Conservation (phyloP, 1,140 invertebrate species). For the Pachypsylla venusta region DNA sequence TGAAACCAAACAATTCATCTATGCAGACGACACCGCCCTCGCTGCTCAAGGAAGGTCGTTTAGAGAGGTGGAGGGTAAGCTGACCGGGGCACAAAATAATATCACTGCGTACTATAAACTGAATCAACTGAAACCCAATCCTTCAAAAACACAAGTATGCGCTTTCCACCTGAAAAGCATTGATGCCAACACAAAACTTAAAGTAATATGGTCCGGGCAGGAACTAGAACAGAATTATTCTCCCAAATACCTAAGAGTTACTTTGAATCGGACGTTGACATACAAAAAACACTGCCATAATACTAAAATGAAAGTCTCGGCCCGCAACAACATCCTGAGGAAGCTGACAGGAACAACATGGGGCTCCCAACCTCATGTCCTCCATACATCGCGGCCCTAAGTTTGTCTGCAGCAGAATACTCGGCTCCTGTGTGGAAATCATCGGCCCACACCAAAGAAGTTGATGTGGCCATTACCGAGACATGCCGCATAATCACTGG, state of each 20-base stretch:
- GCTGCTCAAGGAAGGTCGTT: neutral
- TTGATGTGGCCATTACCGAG: too few species aligned
- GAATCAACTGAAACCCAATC: constrained; percentile 13
- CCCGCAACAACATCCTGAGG: neutral
- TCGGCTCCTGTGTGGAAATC: too few species aligned
- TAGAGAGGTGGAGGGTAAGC: neutral
- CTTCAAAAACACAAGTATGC: constrained; percentile 15
- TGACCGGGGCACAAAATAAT: neutral
- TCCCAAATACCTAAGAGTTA: constrained; percentile 9
- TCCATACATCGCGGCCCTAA: neutral
- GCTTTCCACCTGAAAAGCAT: too few species aligned
- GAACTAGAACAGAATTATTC: too few species aligned
- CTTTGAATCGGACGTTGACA: constrained; percentile 9
- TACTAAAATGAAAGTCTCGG: too few species aligned
- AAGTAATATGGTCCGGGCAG: too few species aligned
- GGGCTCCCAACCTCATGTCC: constrained; percentile 4
- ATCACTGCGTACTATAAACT: constrained; percentile 5
- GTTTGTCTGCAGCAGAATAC: too few species aligned
- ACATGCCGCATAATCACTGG: too few species aligned
- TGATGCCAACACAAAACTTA: too few species aligned
- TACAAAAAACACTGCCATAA: constrained; percentile 10
- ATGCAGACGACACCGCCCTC: constrained; percentile 20
- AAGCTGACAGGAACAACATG: constrained; percentile 10
- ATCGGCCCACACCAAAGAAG: too few species aligned
- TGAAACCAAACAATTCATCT: constrained; percentile 10